Conservation (phyloP, 2,113 vertebrate species). For the Onychostruthus taczanowskii region DNA sequence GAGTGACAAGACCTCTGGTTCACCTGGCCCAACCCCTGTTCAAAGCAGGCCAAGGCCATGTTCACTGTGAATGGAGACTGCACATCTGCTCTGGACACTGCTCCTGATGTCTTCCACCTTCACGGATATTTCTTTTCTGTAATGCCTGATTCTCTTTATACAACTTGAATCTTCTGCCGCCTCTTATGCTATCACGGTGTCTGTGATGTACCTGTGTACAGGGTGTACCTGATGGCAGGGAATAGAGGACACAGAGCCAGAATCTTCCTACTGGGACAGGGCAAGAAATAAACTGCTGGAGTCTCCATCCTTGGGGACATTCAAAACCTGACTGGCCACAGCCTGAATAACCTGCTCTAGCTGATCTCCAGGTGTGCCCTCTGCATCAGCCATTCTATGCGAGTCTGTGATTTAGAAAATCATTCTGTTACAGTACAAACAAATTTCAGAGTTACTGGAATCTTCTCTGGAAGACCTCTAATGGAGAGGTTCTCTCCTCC, state of each 20-base stretch:
- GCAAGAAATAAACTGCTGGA: not conserved
- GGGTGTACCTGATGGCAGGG: not conserved
- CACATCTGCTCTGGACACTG: accelerated
- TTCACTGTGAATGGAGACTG: not conserved
- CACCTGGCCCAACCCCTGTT: not conserved
- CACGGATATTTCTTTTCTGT: accelerated
- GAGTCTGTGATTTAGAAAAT: not conserved
- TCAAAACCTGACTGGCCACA: not conserved
- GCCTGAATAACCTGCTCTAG: not conserved
- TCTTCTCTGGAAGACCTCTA: not conserved
- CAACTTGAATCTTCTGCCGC: not conserved
- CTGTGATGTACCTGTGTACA: not conserved
- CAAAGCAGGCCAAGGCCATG: not conserved
- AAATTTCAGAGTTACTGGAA: not conserved
- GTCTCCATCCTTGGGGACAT: not conserved
- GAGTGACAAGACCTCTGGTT: not conserved
- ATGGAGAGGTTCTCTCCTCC: not conserved
- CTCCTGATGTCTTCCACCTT: not conserved
- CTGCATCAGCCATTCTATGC: not conserved
- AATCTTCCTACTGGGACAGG: not conserved
- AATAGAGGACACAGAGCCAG: not conserved
- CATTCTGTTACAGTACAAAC: not conserved
- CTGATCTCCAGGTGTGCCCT: not conserved
- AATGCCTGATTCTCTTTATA: not conserved
- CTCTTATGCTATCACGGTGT: accelerated